Percentiles rank a stretch among this genome's conserved stretches.
Conservation (phyloP, 2,113 vertebrate genomes). For the Chloropsis cyanopogon region DNA sequence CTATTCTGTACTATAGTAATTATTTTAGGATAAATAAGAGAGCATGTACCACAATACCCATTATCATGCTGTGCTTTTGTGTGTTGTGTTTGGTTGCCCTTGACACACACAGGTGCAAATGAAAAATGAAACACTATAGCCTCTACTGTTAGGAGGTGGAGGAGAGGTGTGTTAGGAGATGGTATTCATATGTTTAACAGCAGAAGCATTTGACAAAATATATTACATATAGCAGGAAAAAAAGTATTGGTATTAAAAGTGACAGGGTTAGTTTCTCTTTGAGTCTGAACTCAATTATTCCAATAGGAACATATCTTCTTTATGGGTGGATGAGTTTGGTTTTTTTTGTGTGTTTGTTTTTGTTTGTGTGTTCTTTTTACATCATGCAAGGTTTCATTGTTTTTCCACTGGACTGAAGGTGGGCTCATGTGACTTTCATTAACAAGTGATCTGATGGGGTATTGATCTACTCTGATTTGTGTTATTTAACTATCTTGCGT, state of each 20-base stretch:
- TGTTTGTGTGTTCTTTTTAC: not conserved
- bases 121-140: slow-evolving; percentile 1
- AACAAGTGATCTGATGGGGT: not conserved
- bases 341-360: too few relatives aligned
- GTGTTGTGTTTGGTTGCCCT: not conserved
- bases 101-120: not conserved
- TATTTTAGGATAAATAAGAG: slow-evolving; percentile 63
- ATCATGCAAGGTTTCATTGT: not conserved
- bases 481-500: not conserved
- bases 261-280: not conserved
- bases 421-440: not conserved
- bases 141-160: not conserved
- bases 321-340: not conserved
- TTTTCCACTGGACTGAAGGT: not conserved
- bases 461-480: not conserved
- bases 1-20: slow-evolving; percentile 29
- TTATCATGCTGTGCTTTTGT: slow-evolving; percentile 14
- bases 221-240: not conserved
- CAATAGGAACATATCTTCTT: not conserved
- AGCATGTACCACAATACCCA: slow-evolving; percentile 8
- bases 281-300: not conserved
- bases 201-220: not conserved
- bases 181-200: not conserved
- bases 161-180: not conserved
- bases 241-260: not conserved